A percentile compares a stretch with the other conserved stretches of the same genome.
These are phyloP conservation scores for Carassius carassius DNA, from an alignment of 2,113 vertebrate genomes.

Conservation along the genomic window DNA sequence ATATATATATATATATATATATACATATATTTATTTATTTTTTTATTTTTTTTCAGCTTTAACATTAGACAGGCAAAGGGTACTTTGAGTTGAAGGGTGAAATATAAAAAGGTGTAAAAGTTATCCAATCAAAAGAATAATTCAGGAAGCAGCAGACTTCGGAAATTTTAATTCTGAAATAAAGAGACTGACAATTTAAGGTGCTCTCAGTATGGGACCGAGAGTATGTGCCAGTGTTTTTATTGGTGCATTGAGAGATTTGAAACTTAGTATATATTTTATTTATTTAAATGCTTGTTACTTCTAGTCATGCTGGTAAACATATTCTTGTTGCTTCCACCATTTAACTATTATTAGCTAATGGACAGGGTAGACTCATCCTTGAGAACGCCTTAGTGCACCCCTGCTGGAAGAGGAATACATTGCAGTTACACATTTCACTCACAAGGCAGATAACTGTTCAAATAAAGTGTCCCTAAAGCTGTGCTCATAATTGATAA, in stretches of 20 bases:
- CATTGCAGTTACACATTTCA: constrained; percentile 1
- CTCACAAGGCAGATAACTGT: neutral
- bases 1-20: too few relatives aligned
- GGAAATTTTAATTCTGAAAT: neutral
- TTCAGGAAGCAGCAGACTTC: neutral
- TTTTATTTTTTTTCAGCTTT: too few relatives aligned
- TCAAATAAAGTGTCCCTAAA: neutral
- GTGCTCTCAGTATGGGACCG: too few relatives aligned
- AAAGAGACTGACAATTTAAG: neutral
- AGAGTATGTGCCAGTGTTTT: too few relatives aligned
- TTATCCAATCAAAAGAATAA: constrained; percentile 32
- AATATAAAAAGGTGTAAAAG: constrained; percentile 60
- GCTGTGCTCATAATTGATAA: neutral
- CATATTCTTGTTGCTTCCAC: neutral
- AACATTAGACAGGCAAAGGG: constrained; percentile 70
- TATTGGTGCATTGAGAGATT: too few relatives aligned
- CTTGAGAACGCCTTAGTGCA: constrained; percentile 65
- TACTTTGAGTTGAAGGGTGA: constrained; percentile 66
- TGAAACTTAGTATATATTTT: too few relatives aligned
- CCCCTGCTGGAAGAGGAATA: constrained; percentile 69
- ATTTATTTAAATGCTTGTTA: neutral
- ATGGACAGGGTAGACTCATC: constrained; percentile 37
- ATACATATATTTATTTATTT: too few relatives aligned
- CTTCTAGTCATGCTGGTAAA: neutral
- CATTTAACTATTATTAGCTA: neutral